Evolutionary conservation across 2,797 vertebrate species (phyloP).

Genomic region (Pipistrellus pipistrellus): DNA sequence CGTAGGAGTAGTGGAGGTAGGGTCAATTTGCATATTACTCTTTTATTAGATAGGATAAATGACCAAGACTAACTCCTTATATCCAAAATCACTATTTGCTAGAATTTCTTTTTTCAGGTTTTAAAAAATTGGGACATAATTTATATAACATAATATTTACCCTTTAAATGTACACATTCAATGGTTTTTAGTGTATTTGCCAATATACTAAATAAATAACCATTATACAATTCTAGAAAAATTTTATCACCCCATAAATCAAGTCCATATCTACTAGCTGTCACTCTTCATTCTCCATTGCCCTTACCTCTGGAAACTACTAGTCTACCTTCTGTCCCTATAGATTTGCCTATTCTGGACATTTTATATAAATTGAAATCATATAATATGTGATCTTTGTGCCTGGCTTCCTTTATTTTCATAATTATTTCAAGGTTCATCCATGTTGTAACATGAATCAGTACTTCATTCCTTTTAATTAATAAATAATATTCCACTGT

Average conservation of each 20-base stretch:
- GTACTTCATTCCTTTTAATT: not conserved
- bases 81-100: not conserved
- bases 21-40: too few relatives aligned
- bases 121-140: conserved; percentile 19
- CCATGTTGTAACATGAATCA: not conserved
- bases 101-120: conserved; percentile 1
- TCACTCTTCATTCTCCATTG: not conserved
- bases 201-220: not conserved
- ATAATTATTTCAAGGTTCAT: not conserved
- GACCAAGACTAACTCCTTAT: not conserved
- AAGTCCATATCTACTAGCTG: not conserved
- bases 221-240: not conserved
- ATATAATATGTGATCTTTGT: not conserved
- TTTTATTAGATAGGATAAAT: not conserved
- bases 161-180: not conserved
- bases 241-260: not conserved
- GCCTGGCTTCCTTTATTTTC: not conserved
- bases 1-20: too few relatives aligned
- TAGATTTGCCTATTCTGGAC: not conserved
- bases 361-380: not conserved
- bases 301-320: not conserved
- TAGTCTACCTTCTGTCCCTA: not conserved
- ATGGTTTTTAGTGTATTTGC: not conserved
- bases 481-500: not conserved
- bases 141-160: not conserved